Conservation (phyloP, 2,797 vertebrate species). For the Momotus momota region DNA sequence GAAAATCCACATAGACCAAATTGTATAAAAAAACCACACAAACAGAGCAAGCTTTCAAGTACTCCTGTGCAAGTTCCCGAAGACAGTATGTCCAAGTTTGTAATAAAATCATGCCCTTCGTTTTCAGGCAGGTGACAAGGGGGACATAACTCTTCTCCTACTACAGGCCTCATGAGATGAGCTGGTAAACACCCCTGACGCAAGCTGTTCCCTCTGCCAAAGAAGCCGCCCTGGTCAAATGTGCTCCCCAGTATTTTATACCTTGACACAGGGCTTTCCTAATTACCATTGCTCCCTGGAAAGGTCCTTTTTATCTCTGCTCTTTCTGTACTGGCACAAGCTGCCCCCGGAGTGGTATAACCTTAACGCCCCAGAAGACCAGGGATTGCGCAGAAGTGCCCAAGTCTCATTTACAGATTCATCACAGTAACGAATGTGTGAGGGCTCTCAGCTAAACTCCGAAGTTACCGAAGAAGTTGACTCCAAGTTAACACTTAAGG, state of each 20-base stretch:
- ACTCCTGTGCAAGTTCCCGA: neutral
- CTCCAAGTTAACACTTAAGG: neutral
- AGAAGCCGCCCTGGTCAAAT: accelerated
- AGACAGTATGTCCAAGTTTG: neutral
- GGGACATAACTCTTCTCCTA: neutral
- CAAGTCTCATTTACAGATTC: neutral
- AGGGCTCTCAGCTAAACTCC: neutral
- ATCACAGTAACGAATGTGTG: neutral
- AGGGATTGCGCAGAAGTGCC: neutral
- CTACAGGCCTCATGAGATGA: neutral
- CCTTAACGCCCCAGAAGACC: neutral
- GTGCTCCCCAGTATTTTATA: neutral
- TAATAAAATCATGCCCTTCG: neutral
- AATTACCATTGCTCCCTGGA: neutral
- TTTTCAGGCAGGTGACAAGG: neutral
- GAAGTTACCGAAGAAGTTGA: neutral
- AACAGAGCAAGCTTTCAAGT: neutral
- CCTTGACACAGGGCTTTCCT: neutral
- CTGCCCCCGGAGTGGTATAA: neutral
- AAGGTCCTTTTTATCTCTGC: neutral
- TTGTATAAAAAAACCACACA: neutral
- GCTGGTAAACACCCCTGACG: neutral
- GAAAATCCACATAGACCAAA: neutral
- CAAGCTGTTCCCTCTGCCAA: neutral
- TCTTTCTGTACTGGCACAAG: neutral